Base-by-base conservation (phyloP, 2,888 invertebrate genomes). In the Sinotaia quadrata region DNA sequence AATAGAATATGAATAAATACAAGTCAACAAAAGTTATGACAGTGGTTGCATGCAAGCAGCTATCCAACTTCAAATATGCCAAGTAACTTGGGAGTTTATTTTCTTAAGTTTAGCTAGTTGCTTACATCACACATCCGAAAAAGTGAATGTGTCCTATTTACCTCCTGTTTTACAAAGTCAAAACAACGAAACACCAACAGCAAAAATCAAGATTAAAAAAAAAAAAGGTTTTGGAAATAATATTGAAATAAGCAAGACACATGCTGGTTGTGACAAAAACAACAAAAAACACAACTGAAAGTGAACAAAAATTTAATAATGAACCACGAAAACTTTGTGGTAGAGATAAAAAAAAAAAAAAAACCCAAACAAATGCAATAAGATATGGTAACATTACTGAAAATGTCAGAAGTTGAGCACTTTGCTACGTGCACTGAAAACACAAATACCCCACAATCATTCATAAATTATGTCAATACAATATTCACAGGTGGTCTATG, bases 291-390 rank as follows among this genome's bases (percentile, higher is more conserved):
- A 69, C 69, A 72, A 72, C 60, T 62, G 60, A 69, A 70, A 70
- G 57, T 67, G 36, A 73, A 73, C 68, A 41, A 41, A 73, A 71
- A 72, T 68, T 71, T 72, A 62, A 72, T 75, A 73, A 73, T 63
- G 49, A 68, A 70, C 73, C 69, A 63, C 67, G 41, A 69, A 58
- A 65, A 65, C 56, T 56, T 44, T 56, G 65, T 65, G 65, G 65
- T 56, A 33, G 31, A 65, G 65, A 56, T 21, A 37, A 58, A 36
- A 37, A 21, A 57, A 57, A 65, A 56, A 31, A 37, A 58, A 36
- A 37, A 21, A 57, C 33, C 54, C 56, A 49, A 60, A 54, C 60
- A 36, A 60, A 68, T 51, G 57, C 57, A 61, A 57, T 56, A 57
- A 49, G 62, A 61, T 44, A 68, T 68, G 62, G 44, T 47, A 56